Evolutionary conservation across 2,888 invertebrate species (phyloP), one percentile per base, ranked within the genome.

Genomic region (Dynastes maya): DNA sequence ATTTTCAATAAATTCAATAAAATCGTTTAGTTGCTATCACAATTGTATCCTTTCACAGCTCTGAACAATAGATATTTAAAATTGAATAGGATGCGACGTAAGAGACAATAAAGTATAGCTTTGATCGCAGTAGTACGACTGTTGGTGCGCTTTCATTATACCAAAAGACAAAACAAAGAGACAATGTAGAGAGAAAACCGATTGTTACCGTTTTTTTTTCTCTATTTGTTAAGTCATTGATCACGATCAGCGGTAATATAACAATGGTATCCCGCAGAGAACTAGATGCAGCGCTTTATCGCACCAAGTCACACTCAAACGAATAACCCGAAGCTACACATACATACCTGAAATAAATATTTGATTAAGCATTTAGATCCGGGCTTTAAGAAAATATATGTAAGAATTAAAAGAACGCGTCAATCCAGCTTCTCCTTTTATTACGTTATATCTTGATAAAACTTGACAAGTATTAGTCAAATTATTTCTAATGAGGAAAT

Each of bases 251-350:
- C 51, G 49, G 51, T 68, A 68, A 53, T 53, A 68, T 51, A 68
- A 53, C 68, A 68, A 68, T 68, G 51, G 68, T 29, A 68, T 51
- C 68, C 68, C 49, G 27, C 68, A n/a, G 68, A 68, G 68, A 68
- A 27, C 13, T 68, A 68, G 51, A 51, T 68, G 51, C 51, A 51
- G 27, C 68, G 51, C 51, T 51, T 13, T 68, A 68, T 68, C 51
- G 51, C 11, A 58, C 9, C 55, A 68, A 22, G 67, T 22, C 22
- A 49, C 67, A 68, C 67, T 49, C 27, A 63, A 63, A 49, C 68
- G 51, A 22, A 27, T 27, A 22, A 68, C 27, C 29, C 8, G 27
- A 68, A 27, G 49, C 68, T 53, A 13, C 27, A 29, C 22, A 68
- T 32, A 29, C 22, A 68, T 32, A 29, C 68, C 22, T 51, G 49